phyloP scores from a whole-genome alignment of 1,140 invertebrate genomes.

The Cotesia typhae region DNA sequence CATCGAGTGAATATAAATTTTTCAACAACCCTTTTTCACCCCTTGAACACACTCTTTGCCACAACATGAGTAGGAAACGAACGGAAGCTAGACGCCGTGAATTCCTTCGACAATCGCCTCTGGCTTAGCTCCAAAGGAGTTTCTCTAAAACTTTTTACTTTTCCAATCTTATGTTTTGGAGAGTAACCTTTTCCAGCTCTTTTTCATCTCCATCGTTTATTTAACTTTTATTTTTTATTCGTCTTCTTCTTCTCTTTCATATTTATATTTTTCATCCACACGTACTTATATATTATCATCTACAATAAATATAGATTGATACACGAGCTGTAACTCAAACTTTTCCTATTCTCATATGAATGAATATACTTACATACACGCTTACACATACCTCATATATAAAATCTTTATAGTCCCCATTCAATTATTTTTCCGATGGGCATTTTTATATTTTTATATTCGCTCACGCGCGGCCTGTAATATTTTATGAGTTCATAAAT shows the following conservation, averaged over 20 bases:
- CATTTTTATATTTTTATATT: too few species aligned
- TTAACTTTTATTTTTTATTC: not conserved
- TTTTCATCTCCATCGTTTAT: conserved; percentile 2
- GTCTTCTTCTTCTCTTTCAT: not conserved
- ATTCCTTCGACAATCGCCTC: conserved; percentile 47
- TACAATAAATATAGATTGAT: too few species aligned
- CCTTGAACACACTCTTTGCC: conserved; percentile 17
- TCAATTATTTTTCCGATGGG: too few species aligned
- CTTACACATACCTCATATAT: too few species aligned
- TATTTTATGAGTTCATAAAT: too few species aligned
- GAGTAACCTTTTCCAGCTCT: conserved; percentile 26
- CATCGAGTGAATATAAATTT: not conserved
- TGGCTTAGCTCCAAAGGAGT: conserved; percentile 49
- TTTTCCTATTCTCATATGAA: too few species aligned
- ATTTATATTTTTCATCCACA: not conserved
- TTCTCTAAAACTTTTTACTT: conserved; percentile 43
- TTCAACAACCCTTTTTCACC: conserved; percentile 20
- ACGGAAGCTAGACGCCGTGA: conserved; percentile 38
- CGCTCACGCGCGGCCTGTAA: too few species aligned
- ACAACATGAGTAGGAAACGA: not conserved
- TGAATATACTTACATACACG: too few species aligned
- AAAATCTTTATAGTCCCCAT: too few species aligned
- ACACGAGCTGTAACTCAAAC: too few species aligned
- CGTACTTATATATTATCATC: too few species aligned
- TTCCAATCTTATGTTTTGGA: conserved; percentile 42